These are phyloP conservation scores for Dinoponera quadriceps DNA, from an alignment of 1,140 invertebrate genomes.

Conservation along the genomic window DNA sequence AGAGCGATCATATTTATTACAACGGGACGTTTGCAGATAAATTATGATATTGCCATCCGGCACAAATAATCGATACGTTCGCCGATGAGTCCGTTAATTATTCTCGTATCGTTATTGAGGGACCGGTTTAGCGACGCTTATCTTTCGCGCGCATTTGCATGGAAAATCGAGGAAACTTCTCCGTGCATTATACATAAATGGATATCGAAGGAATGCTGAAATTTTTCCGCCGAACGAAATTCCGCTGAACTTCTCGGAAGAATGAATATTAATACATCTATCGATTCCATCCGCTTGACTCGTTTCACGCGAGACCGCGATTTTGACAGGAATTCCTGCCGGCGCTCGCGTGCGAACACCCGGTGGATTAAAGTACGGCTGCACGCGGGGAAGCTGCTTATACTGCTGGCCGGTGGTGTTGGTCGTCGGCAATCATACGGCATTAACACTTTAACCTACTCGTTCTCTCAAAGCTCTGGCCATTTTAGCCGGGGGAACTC, in stretches of 20 bases:
- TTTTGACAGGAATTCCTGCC: constrained; percentile 23
- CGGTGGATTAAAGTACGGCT: constrained; percentile 58
- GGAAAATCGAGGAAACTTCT: neutral
- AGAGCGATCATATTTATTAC: constrained; percentile 8
- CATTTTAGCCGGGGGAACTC: constrained; percentile 66
- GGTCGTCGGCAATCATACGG: constrained; percentile 74
- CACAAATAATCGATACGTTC: neutral
- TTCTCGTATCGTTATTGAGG: no score
- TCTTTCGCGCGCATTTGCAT: neutral
- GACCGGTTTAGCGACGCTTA: no score
- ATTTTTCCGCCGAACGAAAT: no score
- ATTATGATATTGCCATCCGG: neutral
- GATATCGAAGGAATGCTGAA: no score
- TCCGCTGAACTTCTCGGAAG: no score
- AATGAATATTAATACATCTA: no score
- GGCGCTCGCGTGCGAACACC: constrained; percentile 41
- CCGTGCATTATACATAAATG: no score
- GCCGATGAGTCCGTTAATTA: neutral
- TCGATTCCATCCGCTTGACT: no score
- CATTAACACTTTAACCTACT: constrained; percentile 79
- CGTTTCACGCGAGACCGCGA: no score
- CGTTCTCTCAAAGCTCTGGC: constrained; percentile 64
- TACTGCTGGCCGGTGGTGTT: constrained; percentile 69
- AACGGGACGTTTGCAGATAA: neutral
- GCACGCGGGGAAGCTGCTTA: constrained; percentile 69